These are phyloP conservation scores for Rhinopomastus cyanomelas DNA, from an alignment of 2,113 vertebrate genomes.

Conservation along the genomic window DNA sequence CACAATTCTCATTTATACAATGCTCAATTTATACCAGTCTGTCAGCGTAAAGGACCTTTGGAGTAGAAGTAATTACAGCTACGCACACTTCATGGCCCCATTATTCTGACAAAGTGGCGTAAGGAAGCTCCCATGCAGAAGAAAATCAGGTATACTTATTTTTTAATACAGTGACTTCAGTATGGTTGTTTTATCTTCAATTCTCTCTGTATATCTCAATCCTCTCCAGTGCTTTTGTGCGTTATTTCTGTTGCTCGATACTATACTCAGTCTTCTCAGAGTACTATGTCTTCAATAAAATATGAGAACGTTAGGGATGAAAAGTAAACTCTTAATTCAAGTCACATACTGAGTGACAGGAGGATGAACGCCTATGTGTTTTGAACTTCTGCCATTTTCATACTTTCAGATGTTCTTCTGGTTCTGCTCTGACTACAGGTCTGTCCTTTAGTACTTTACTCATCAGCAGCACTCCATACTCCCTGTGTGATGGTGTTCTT, in stretches of 20 bases:
- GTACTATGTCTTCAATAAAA: conserved; percentile 59
- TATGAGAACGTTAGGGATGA: conserved; percentile 10
- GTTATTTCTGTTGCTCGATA: conserved; percentile 12
- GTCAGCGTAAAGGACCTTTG: conserved; percentile 18
- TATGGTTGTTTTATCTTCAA: conserved; percentile 22
- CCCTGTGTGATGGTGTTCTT: not conserved
- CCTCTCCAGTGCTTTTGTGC: not conserved
- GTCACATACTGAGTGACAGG: conserved; percentile 29
- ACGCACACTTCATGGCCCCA: conserved; percentile 12
- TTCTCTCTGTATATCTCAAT: conserved; percentile 14
- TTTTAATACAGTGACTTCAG: conserved; percentile 43
- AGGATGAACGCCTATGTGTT: conserved; percentile 17
- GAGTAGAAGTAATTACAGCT: conserved; percentile 37
- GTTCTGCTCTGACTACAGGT: not conserved
- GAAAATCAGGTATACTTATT: conserved; percentile 45
- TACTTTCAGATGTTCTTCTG: conserved; percentile 20
- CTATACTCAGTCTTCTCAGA: not conserved
- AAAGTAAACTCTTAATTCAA: conserved; percentile 54
- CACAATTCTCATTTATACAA: conserved; percentile 8
- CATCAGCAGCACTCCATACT: not conserved
- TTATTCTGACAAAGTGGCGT: not conserved
- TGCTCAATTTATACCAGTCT: conserved; percentile 18
- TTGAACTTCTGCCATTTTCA: conserved; percentile 42
- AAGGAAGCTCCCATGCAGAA: conserved; percentile 27
- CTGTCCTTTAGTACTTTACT: conserved; percentile 34